A percentile compares a stretch with the other conserved stretches of the same genome.
Evolutionary conservation across 1,140 invertebrate species (phyloP).

Genomic region (Araneus ventricosus): DNA sequence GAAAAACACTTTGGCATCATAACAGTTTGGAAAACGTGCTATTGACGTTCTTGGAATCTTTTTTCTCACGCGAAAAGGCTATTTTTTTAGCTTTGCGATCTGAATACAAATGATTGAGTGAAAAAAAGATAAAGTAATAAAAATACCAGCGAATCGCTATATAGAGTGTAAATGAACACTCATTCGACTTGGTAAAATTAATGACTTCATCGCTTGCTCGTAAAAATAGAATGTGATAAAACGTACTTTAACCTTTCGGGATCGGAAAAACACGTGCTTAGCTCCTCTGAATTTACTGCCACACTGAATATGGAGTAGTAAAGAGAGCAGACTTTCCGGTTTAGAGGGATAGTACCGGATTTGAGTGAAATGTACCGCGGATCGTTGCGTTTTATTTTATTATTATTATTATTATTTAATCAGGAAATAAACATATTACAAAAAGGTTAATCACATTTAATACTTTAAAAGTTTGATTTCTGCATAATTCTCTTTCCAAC

Average conservation of each 20-base stretch:
- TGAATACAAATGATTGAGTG: background rate
- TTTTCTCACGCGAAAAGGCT: background rate
- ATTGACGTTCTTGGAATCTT: background rate
- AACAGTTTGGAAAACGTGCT: background rate
- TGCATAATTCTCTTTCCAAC: no score
- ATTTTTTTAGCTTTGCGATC: background rate
- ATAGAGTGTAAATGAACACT: no score
- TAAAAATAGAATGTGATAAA: background rate
- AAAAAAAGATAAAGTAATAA: background rate
- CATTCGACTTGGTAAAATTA: background rate
- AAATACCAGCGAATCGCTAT: no score
- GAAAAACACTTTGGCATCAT: background rate
- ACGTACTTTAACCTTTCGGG: background rate
- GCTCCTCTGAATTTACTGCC: background rate
- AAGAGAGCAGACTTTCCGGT: no score
- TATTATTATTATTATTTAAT: no score
- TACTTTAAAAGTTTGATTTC: no score
- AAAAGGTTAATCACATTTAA: no score
- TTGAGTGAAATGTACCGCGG: no score
- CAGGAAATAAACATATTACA: no score
- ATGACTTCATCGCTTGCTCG: background rate
- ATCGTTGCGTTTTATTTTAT: no score
- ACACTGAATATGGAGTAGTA: no score
- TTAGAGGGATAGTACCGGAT: no score
- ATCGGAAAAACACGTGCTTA: background rate